Base-by-base conservation (phyloP, 2,888 invertebrate species). In the Caenorhabditis afra region DNA sequence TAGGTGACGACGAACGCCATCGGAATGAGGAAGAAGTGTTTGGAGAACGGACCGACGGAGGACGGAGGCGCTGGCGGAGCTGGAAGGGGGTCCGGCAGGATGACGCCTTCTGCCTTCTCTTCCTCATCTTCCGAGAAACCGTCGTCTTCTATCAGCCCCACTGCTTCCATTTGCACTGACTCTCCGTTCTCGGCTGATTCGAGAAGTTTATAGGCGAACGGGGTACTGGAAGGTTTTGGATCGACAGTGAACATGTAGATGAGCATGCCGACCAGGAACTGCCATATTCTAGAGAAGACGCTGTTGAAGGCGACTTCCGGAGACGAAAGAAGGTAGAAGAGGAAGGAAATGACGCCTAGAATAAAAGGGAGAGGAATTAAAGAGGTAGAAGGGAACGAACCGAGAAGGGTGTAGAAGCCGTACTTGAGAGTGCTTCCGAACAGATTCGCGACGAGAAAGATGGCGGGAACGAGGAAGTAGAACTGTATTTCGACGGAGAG, bases 401-500 rank as follows among this genome's bases (percentile, higher is more conserved):
- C 66, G n/a, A 75, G 7, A 18, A 53, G 0, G 10, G 8, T 1
- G 29, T 67, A 75, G 20, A 37, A 75, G 1, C 58, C 64, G 23
- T 64, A 65, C 45, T 65, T 57, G 22, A 52, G 20, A 7, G 10
- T 11, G 10, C 23, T 29, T 22, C 18, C 14, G 8, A 66, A 55
- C 16, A 41, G 12, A 20, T 55, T 67, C 16, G 61, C 61, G 23
- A 78, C 11, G 16, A 79, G n/a, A 23, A 79, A 80, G 8, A 84
- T 52, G 20, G 71, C 1, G 2, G 85, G 85, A 53, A 75, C 81
- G 10, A 85, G 44, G n/a, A 81, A 61, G 49, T 85, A 85, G 57
- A 82, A 85, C 50, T 85, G 85, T 55, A 85, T 74, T 61, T 85
- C 85, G 8, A 83, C 80, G 4, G 77, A 77, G 0, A 85, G 79